Percentiles rank a stretch among this genome's conserved stretches.
phyloP scores from a whole-genome alignment of 2,113 vertebrate species.

The Odontophorus gujanensis region DNA sequence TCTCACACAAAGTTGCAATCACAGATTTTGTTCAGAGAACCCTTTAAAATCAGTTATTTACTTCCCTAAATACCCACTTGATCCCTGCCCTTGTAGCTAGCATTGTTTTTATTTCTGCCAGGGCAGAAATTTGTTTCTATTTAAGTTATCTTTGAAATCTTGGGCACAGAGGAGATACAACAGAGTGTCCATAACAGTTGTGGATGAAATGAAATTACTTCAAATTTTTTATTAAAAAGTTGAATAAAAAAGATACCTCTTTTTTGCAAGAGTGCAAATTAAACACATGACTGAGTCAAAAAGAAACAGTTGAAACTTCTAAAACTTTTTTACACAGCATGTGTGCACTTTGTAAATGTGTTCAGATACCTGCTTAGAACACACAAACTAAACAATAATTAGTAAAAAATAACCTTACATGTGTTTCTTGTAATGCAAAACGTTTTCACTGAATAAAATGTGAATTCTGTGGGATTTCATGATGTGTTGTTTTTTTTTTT shows the following conservation, averaged over 20 bases:
- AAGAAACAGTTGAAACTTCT: neutral
- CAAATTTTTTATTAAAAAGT: neutral
- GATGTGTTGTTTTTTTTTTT: neutral
- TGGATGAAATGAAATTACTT: neutral
- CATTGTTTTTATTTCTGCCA: neutral
- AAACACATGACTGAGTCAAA: neutral
- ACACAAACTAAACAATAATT: neutral
- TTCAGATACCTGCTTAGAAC: neutral
- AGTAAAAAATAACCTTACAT: neutral
- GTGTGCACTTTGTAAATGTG: neutral
- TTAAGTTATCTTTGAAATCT: neutral
- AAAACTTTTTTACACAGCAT: neutral
- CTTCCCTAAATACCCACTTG: neutral
- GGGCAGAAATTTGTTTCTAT: neutral
- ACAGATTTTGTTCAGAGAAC: neutral
- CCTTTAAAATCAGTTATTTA: neutral
- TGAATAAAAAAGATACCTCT: neutral
- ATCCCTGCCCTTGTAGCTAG: neutral
- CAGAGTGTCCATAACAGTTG: neutral
- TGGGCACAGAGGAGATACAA: neutral
- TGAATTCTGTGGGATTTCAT: neutral
- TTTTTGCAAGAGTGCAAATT: neutral
- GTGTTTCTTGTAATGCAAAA: constrained; percentile 40
- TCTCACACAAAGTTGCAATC: neutral
- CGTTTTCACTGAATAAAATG: constrained; percentile 10